Evolutionary conservation across 2,113 vertebrate genomes (phyloP), one percentile per base, ranked within the genome.

Genomic region (Dermatemys mawii): DNA sequence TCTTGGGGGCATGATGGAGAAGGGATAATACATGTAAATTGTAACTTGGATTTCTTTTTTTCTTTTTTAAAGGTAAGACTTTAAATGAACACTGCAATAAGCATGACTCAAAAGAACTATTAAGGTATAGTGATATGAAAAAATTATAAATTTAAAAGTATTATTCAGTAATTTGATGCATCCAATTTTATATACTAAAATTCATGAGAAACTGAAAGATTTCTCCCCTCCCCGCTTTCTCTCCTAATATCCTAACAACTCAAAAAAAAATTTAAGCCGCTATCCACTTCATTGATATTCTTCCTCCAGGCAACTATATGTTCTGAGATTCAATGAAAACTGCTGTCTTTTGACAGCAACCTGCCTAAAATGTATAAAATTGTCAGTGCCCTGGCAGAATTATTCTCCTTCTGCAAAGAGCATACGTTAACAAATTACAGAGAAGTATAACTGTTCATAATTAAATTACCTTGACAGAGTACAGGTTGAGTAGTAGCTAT

Each of bases 381-480:
- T 90, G 94, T 93, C 96, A 91, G 84, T 89, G 84, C 80, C 95
- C 90, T 92, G 63, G 51, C 26, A 93, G 93, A 97, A 96, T 96
- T 87, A 90, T 90, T 96, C 88, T 97, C 73, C 90, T 83, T 94
- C 67, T 90, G 35, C 91, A 96, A 91, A 94, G 75, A 93, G 75
- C 90, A 90, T 88, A 89, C 93, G 96, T 97, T 98, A 98, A 97
- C 95, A 96, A 97, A 97, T 97, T 97, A 97, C 24, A 97, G 35
- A 97, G 91, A 97, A 97, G 93, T 95, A 97, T 87, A 96, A 96
- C 95, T 96, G 95, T 86, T 88, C 93, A 96, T 97, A 97, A 98
- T 97, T 97, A 95, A 97, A 97, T 97, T 96, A 95, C 87, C 94
- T 86, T 97, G 90, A 95, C 94, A 97, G 93, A 97, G 88, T 86